Conservation (phyloP, 2,113 vertebrate species). For the Daboia siamensis region DNA sequence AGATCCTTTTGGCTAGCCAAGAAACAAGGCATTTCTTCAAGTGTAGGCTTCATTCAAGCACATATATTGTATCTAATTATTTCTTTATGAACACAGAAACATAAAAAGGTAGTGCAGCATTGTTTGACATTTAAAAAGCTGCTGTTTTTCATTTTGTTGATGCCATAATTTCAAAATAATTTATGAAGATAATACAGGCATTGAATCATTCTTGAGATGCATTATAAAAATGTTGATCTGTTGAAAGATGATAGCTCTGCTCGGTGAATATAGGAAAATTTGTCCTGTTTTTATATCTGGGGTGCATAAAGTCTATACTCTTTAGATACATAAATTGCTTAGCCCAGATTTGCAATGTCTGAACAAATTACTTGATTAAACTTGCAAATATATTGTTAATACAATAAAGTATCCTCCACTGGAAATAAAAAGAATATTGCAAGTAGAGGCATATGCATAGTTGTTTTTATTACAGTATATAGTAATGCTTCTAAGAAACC, state of each 20-base stretch:
- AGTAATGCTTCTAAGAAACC: background rate
- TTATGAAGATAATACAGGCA: rapidly evolving
- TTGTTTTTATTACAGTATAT: background rate
- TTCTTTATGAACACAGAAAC: background rate
- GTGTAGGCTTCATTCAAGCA: background rate
- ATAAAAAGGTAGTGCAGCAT: background rate
- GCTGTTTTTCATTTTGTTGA: background rate
- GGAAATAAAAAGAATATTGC: rapidly evolving
- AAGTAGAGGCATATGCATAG: conserved; percentile 11
- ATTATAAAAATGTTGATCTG: background rate
- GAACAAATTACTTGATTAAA: background rate
- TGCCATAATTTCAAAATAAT: background rate
- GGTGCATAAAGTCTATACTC: background rate
- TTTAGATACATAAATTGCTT: background rate
- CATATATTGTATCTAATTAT: background rate
- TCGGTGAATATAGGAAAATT: background rate
- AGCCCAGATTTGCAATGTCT: conserved; percentile 6
- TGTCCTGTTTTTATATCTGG: background rate
- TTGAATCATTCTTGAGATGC: rapidly evolving
- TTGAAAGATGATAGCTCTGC: background rate
- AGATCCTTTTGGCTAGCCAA: background rate
- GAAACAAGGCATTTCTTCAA: background rate
- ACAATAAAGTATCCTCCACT: conserved; percentile 9
- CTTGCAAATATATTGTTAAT: background rate
- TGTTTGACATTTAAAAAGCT: background rate